Conservation (phyloP, 1,140 invertebrate species). For the Matsumurasca onukii region DNA sequence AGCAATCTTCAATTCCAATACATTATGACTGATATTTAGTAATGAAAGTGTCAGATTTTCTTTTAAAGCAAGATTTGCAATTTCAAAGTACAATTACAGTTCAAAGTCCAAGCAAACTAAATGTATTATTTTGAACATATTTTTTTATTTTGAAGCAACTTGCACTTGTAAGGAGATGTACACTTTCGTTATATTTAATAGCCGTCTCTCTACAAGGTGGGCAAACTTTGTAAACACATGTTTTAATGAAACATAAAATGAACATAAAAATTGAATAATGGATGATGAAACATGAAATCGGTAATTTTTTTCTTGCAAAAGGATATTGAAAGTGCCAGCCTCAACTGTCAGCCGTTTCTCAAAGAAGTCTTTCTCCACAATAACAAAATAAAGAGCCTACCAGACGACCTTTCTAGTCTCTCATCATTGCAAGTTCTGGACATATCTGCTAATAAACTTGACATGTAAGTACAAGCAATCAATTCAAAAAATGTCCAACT, state of each 20-base stretch:
- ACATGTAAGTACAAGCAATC: not conserved
- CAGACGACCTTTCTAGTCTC: not conserved
- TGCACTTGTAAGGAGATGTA: not conserved
- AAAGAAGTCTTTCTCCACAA: constrained; percentile 4
- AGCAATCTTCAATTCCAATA: no score
- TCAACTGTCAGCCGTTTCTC: constrained; percentile 9
- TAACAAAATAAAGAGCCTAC: not conserved
- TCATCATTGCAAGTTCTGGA: constrained; percentile 2
- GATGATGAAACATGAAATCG: not conserved
- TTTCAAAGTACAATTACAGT: no score
- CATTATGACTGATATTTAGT: no score
- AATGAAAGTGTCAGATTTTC: no score
- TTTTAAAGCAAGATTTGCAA: no score
- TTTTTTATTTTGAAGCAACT: not conserved
- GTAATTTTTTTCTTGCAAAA: not conserved
- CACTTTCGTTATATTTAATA: not conserved
- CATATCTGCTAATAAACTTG: not conserved
- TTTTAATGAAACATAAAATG: not conserved
- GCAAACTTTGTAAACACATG: not conserved
- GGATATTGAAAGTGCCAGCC: constrained; percentile 5
- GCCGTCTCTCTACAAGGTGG: not conserved
- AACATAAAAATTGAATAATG: not conserved
- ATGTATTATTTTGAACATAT: no score
- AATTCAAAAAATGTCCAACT: not conserved
- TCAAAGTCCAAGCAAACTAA: no score